Evolutionary conservation across 2,113 vertebrate species (phyloP).

Genomic region (Pseudorasbora parva): DNA sequence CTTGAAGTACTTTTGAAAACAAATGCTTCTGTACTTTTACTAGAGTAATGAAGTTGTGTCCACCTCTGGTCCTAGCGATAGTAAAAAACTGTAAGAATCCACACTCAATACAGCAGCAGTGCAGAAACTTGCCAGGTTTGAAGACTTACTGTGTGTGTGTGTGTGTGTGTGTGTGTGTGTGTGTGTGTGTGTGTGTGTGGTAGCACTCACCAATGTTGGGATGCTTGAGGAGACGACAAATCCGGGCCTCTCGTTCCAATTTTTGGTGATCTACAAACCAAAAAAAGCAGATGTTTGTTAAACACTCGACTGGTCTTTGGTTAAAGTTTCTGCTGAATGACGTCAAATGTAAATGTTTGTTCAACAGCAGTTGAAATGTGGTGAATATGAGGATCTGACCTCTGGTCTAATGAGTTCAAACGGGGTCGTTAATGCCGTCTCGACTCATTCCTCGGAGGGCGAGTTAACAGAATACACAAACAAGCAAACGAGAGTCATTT

Average conservation of each 20-base stretch:
- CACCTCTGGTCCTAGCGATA: too few species aligned
- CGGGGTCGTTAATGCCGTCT: too few species aligned
- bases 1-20: too few species aligned
- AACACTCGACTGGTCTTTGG: neutral
- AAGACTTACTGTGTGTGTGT: neutral
- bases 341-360: neutral
- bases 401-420: neutral
- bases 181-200: too few species aligned
- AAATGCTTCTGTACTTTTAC: too few species aligned
- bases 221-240: slow-evolving; percentile 56
- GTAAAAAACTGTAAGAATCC: neutral
- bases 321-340: neutral
- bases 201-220: slow-evolving; percentile 48
- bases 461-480: too few species aligned
- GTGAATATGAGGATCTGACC: neutral
- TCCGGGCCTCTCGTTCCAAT: slow-evolving; percentile 55
- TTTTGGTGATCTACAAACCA: slow-evolving; percentile 56
- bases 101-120: neutral
- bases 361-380: neutral
- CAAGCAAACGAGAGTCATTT: too few species aligned
- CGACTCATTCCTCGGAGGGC: neutral
- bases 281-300: neutral
- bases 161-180: neutral
- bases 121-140: neutral
- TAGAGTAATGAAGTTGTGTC: too few species aligned